Base-by-base conservation (phyloP, 2,888 invertebrate species). In the Peribatodes rhomboidaria region DNA sequence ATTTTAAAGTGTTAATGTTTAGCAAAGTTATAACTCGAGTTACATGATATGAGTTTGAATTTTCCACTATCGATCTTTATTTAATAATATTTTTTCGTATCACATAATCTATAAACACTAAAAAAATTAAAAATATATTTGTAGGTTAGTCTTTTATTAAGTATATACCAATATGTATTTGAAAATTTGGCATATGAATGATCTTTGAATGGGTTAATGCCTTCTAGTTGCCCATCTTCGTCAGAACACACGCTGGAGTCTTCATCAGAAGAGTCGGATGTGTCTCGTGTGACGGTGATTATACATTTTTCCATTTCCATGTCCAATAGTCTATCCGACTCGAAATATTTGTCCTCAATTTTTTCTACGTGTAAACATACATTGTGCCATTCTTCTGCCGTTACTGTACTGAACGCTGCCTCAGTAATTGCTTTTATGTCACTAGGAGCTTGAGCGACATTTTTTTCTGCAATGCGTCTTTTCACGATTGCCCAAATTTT, bases 151-250 rank as follows among this genome's bases (percentile, higher is more conserved):
- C 53, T 61, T 61, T 65, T 53, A 61, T 61, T 57, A 56, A 65
- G 47, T 61, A 66, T 33, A 47, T 54, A 61, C 22, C 44, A 22
- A 27, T 66, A 54, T 39, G n/a, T 7, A 14, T 58, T n/a, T n/a
- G n/a, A n/a, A 55, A 67, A 67, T 61, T 68, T 64, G 18, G 61
- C 41, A 49, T 68, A 65, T 8, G 31, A 35, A 58, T 68, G 68
- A 37, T 68, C 65, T 37, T 59, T 42, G 33, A 68, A 50, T 39
- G 68, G 65, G 42, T 61, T 37, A 4, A 68, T 62, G 61, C 60
- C 68, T 62, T 61, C 56, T 53, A 65, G 62, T 52, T 39, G 55
- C 55, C 44, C 58, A 61, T 65, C 61, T 61, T 65, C 61, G 44
- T 59, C 62, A 7, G 61, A 59, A 59, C 50, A 39, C 10, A 31